Evolutionary conservation across 2,888 invertebrate genomes (phyloP).

Genomic region (Lasius fuliginosus): DNA sequence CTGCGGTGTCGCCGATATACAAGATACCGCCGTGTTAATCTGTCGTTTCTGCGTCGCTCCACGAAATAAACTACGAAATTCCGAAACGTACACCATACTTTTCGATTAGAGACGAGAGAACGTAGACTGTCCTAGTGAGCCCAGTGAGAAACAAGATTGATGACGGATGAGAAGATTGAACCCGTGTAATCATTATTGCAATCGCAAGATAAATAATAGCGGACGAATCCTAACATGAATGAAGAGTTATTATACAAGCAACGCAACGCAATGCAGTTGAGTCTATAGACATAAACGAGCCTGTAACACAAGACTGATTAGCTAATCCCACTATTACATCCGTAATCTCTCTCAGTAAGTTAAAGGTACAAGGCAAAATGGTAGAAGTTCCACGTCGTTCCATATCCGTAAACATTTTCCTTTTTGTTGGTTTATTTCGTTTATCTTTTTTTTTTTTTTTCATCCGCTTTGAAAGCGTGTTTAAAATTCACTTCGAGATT

Average conservation of each 20-base stretch:
- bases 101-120: constrained; percentile 80
- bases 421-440: constrained; percentile 58
- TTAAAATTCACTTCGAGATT: constrained; percentile 42
- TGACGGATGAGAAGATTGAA: constrained; percentile 69
- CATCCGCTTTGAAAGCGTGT: constrained; percentile 75
- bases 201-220: constrained; percentile 40
- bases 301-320: constrained; percentile 86
- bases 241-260: constrained; percentile 75
- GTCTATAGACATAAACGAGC: constrained; percentile 85
- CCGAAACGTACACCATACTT: constrained; percentile 67
- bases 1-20: not conserved
- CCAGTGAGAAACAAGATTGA: constrained; percentile 84
- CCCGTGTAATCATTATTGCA: constrained; percentile 62
- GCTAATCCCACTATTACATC: constrained; percentile 85
- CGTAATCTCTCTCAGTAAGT: constrained; percentile 84
- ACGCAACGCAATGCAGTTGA: constrained; percentile 82
- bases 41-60: constrained; percentile 42
- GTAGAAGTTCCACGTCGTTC: constrained; percentile 83
- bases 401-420: constrained; percentile 57
- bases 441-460: constrained; percentile 69
- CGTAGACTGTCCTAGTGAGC: constrained; percentile 83
- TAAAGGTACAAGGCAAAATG: constrained; percentile 80
- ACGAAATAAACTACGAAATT: constrained; percentile 66
- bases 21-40: constrained; percentile 3
- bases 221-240: constrained; percentile 52